Percentiles rank a stretch among this genome's conserved stretches.
phyloP scores from a whole-genome alignment of 2,113 vertebrate species.

The Amphilophus citrinellus region DNA sequence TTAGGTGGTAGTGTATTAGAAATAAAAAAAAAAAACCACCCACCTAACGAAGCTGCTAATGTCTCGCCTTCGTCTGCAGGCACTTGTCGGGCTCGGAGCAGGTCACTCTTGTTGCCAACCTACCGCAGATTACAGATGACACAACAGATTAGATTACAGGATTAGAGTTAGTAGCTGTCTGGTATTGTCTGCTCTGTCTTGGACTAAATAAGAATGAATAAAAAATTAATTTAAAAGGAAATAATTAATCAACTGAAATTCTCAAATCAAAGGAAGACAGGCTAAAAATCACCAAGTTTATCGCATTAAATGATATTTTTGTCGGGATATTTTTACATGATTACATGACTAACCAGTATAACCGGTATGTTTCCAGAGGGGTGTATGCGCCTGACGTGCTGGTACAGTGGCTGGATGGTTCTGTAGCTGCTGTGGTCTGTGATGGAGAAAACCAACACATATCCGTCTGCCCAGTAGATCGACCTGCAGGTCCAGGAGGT shows the following conservation, averaged over 20 bases:
- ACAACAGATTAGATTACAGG: conserved; percentile 29
- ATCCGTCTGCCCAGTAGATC: conserved; percentile 95
- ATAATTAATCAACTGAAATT: neutral
- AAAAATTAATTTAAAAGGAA: neutral
- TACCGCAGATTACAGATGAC: conserved; percentile 65
- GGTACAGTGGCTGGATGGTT: conserved; percentile 88
- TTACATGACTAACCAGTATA: conserved; percentile 76
- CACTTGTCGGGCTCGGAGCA: conserved; percentile 90
- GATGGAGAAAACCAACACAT: conserved; percentile 93
- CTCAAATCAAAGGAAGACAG: neutral
- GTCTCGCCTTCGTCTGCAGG: conserved; percentile 86
- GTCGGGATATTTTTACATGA: neutral
- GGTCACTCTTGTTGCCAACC: conserved; percentile 93
- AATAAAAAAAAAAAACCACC: neutral
- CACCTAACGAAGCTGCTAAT: conserved; percentile 85
- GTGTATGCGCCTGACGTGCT: conserved; percentile 91
- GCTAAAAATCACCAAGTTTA: neutral
- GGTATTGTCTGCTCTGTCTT: neutral
- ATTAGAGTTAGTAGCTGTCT: conserved; percentile 37
- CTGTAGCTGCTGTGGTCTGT: conserved; percentile 90
- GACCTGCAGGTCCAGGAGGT: conserved; percentile 79
- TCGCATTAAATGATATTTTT: neutral
- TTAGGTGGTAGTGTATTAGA: neutral
- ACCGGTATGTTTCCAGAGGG: conserved; percentile 91
- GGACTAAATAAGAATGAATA: neutral